Percentiles rank a stretch among this genome's conserved stretches.
Evolutionary conservation across 1,140 invertebrate genomes (phyloP).

Genomic region (Cephus cinctus): DNA sequence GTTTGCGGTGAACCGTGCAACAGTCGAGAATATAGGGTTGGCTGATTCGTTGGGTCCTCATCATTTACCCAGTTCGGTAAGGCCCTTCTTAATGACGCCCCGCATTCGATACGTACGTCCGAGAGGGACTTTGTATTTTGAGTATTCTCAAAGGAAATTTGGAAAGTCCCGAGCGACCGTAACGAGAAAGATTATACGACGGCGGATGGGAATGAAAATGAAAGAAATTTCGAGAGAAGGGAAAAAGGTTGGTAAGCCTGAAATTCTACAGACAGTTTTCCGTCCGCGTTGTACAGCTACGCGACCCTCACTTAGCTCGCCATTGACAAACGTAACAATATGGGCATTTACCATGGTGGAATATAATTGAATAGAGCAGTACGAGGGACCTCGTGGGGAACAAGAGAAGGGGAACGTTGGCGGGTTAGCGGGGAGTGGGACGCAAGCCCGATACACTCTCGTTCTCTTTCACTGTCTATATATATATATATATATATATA

Average conservation of each 20-base stretch:
- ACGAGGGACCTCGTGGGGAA: conserved; percentile 7
- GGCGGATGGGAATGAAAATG: no score
- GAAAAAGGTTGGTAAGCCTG: conserved; percentile 4
- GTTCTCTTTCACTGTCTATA: conserved; percentile 11
- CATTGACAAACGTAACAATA: conserved; percentile 59
- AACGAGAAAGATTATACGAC: no score
- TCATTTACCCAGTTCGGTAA: no score
- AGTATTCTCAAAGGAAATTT: no score
- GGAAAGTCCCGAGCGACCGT: no score
- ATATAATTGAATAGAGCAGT: conserved; percentile 52
- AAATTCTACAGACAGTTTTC: conserved; percentile 21
- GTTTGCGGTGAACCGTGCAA: no score
- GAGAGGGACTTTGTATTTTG: no score
- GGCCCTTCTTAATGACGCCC: no score
- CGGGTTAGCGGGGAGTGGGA: conserved; percentile 19
- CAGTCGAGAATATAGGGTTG: no score
- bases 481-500: no score
- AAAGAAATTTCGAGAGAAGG: conserved; percentile 6
- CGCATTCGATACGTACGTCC: no score
- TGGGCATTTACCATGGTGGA: conserved; percentile 55
- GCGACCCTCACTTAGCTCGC: conserved; percentile 53
- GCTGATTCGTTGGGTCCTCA: no score
- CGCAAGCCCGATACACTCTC: conserved; percentile 13
- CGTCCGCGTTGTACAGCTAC: conserved; percentile 34
- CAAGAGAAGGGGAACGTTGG: conserved; percentile 1